Percentiles rank a stretch among this genome's conserved stretches.
These are phyloP conservation scores for Pollachius pollachius DNA, from an alignment of 2,113 vertebrate genomes.

Conservation along the genomic window DNA sequence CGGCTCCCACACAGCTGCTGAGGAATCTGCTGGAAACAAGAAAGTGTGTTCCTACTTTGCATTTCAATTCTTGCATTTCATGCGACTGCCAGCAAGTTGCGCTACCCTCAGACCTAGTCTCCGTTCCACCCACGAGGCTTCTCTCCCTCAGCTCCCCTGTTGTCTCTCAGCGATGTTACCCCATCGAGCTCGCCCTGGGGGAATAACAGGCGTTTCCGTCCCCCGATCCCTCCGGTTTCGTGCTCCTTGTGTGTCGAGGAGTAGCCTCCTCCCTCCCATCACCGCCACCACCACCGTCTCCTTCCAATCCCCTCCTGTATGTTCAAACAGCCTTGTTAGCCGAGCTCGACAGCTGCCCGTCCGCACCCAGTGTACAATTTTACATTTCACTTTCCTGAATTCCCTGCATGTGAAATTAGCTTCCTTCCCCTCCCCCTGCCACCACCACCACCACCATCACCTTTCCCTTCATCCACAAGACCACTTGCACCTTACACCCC, in stretches of 20 bases:
- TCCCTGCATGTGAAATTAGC: conserved; percentile 35
- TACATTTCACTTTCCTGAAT: conserved; percentile 26
- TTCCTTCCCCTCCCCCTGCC: conserved; percentile 27
- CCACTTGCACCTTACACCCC: conserved; percentile 15
- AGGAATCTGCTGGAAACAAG: conserved; percentile 73
- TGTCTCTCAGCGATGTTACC: no score
- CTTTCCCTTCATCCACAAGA: conserved; percentile 27
- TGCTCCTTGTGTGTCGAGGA: no score
- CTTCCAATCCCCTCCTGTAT: no score
- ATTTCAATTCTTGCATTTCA: conserved; percentile 81
- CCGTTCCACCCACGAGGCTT: conserved; percentile 69
- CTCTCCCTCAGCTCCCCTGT: conserved; percentile 12
- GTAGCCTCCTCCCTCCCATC: no score
- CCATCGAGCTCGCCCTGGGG: no score
- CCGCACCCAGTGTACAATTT: no score
- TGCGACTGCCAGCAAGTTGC: conserved; percentile 74
- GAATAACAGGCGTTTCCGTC: no score
- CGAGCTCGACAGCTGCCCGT: no score
- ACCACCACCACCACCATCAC: conserved; percentile 11
- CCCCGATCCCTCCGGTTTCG: no score
- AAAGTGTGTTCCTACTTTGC: conserved; percentile 73
- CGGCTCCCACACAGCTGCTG: conserved; percentile 74
- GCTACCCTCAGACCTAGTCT: conserved; percentile 64
- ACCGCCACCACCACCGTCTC: no score
- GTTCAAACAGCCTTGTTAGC: no score